These are phyloP conservation scores for Burhinus bistriatus DNA, from an alignment of 2,113 vertebrate species.

Conservation along the genomic window DNA sequence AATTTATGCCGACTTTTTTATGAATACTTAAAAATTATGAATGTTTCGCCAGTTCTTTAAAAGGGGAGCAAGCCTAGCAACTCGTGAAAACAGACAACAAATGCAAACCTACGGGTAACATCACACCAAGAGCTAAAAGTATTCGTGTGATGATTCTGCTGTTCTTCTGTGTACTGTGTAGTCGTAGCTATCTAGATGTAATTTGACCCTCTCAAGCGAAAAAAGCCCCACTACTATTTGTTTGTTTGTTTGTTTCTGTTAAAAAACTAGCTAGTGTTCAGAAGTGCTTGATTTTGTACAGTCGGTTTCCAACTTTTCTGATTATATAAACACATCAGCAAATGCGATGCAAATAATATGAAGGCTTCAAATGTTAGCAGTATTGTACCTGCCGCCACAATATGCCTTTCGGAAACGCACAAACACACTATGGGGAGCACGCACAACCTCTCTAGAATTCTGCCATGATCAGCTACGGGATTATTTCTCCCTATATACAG, in stretches of 20 bases:
- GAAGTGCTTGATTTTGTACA: not conserved
- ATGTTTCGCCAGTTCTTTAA: not conserved
- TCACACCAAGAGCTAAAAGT: not conserved
- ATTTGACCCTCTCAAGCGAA: not conserved
- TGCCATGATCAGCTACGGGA: not conserved
- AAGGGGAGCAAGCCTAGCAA: not conserved
- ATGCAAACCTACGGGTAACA: not conserved
- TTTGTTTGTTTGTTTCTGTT: too few relatives aligned
- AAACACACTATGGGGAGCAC: not conserved
- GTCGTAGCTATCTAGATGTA: not conserved
- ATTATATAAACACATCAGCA: not conserved
- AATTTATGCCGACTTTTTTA: not conserved
- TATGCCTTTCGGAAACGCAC: not conserved
- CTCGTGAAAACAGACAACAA: not conserved
- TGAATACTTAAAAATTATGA: not conserved
- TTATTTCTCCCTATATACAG: not conserved
- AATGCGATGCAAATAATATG: not conserved
- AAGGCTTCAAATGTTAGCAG: not conserved
- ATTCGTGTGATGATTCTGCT: not conserved
- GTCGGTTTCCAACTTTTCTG: not conserved
- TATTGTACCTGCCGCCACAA: not conserved
- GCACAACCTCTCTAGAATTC: not conserved
- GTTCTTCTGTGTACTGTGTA: not conserved
- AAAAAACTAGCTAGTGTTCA: not conserved
- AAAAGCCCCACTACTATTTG: not conserved